These are phyloP conservation scores for Pyrocoelia pectoralis DNA, from an alignment of 2,888 invertebrate species.

Conservation along the genomic window DNA sequence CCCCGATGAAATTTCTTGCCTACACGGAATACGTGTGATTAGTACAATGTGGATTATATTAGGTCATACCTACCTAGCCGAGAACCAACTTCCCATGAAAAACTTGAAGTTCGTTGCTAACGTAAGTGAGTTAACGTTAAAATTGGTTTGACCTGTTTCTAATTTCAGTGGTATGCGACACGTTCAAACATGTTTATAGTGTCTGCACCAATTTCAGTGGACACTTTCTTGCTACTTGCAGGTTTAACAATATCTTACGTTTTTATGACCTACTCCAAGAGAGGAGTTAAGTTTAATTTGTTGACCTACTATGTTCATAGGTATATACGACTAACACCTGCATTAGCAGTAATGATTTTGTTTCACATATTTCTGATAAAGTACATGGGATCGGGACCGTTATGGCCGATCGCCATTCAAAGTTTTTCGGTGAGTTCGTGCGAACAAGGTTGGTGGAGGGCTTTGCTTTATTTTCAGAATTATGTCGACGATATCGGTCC, in stretches of 20 bases:
- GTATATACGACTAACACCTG: constrained; percentile 60
- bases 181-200: not conserved
- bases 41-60: constrained; percentile 61
- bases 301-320: not conserved
- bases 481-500: constrained; percentile 46
- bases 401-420: constrained; percentile 56
- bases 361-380: constrained; percentile 59
- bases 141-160: not conserved
- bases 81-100: constrained; percentile 5
- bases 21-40: constrained; percentile 59
- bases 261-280: not conserved
- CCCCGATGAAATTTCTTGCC: constrained; percentile 49
- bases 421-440: constrained; percentile 45
- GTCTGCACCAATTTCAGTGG: not conserved
- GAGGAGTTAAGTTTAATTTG: constrained; percentile 3
- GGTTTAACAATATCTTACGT: not conserved
- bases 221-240: not conserved
- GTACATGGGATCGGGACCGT: constrained; percentile 62
- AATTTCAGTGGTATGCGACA: not conserved
- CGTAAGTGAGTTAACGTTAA: not conserved
- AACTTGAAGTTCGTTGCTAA: constrained; percentile 5
- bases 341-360: constrained; percentile 59
- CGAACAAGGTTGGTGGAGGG: constrained; percentile 57
- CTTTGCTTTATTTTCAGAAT: constrained; percentile 58
- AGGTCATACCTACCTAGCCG: constrained; percentile 54